These are phyloP conservation scores for Drosophila nr. medialis DNA, from an alignment of 2,888 invertebrate species.

Conservation along the genomic window DNA sequence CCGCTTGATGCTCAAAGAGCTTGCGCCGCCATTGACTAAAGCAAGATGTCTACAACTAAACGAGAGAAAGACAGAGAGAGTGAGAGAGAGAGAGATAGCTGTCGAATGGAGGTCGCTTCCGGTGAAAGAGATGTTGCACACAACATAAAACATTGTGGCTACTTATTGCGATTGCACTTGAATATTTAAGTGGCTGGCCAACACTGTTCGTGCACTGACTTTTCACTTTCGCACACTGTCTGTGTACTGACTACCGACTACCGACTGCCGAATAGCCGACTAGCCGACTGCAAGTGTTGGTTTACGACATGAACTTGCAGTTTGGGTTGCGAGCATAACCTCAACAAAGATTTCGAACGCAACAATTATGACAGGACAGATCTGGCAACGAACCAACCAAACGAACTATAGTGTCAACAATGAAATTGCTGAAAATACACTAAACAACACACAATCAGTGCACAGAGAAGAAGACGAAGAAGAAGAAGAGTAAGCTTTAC, in stretches of 20 bases:
- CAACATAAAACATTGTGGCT: neutral
- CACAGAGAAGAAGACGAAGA: slow-evolving; percentile 2
- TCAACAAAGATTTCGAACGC: slow-evolving; percentile 42
- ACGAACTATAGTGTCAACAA: slow-evolving; percentile 76
- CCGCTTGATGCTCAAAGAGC: slow-evolving; percentile 58
- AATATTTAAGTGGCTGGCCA: slow-evolving; percentile 34
- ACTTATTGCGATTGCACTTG: slow-evolving; percentile 36
- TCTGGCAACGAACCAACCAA: slow-evolving; percentile 32
- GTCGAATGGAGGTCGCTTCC: slow-evolving; percentile 49
- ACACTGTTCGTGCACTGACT: slow-evolving; percentile 14
- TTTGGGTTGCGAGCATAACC: slow-evolving; percentile 45
- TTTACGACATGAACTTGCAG: slow-evolving; percentile 58
- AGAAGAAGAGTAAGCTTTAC: slow-evolving; percentile 31
- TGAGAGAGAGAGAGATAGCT: neutral
- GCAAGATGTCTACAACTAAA: slow-evolving; percentile 1
- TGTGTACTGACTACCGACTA: too few species aligned
- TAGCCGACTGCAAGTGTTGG: slow-evolving; percentile 27
- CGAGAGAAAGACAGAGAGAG: neutral
- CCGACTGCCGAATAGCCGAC: too few species aligned
- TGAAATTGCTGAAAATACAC: slow-evolving; percentile 74
- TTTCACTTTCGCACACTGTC: slow-evolving; percentile 58
- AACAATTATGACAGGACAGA: slow-evolving; percentile 80
- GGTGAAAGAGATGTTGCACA: slow-evolving; percentile 52
- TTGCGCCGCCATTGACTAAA: slow-evolving; percentile 50
- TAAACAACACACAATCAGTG: slow-evolving; percentile 24